Percentiles rank a stretch among this genome's conserved stretches.
Conservation (phyloP, 2,797 vertebrate species). For the Myotis planiceps region DNA sequence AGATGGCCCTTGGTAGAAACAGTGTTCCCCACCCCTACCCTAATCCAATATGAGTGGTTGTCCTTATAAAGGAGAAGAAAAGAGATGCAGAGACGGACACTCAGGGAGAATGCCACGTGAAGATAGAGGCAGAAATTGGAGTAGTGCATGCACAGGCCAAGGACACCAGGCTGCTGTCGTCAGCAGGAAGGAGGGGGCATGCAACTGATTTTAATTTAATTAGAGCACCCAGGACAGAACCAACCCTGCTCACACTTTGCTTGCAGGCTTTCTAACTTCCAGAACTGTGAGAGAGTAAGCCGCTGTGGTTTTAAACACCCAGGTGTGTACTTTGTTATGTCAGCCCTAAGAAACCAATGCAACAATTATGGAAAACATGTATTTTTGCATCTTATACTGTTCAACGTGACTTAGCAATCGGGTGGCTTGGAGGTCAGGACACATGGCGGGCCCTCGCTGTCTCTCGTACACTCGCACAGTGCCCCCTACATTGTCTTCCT, state of each 20-base stretch:
- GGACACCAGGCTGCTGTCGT: rapidly evolving
- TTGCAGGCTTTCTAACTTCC: not conserved
- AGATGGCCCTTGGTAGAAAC: no score
- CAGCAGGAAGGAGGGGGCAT: rapidly evolving
- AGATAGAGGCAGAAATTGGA: rapidly evolving
- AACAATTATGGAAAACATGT: not conserved
- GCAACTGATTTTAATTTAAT: no score
- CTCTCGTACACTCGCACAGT: rapidly evolving
- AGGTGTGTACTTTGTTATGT: not conserved
- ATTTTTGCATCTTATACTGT: not conserved
- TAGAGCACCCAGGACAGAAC: not conserved
- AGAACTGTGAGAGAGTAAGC: not conserved
- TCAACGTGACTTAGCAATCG: rapidly evolving
- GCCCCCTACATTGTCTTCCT: not conserved
- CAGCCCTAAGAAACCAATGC: rapidly evolving
- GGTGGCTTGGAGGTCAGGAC: not conserved
- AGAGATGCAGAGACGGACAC: not conserved
- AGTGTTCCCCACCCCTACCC: no score
- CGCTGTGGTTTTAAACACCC: not conserved
- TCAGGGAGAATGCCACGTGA: rapidly evolving
- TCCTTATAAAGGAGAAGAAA: not conserved
- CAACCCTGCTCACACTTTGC: no score
- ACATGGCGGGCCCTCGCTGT: rapidly evolving
- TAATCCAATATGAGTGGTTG: no score
- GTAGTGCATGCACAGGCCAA: rapidly evolving